phyloP scores from a whole-genome alignment of 2,888 invertebrate genomes.

The Protodeltote pygarga region DNA sequence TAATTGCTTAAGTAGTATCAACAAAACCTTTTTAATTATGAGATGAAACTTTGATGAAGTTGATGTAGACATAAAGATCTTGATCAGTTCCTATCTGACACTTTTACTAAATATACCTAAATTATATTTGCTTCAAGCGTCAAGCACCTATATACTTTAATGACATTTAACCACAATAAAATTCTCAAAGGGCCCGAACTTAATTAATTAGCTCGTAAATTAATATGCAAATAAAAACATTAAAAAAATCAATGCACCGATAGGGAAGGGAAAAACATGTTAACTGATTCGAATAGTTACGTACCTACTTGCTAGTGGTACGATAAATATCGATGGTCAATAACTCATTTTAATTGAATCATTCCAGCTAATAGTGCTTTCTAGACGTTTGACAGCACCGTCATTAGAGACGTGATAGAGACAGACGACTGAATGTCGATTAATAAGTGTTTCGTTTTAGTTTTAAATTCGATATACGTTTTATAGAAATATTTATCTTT shows the following conservation, averaged over 20 bases:
- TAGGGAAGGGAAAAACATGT: slow-evolving; percentile 43
- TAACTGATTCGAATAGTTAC: slow-evolving; percentile 44
- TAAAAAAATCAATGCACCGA: slow-evolving; percentile 32
- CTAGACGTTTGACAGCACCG: slow-evolving; percentile 76
- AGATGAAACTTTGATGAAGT: slow-evolving; percentile 29
- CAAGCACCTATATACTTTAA: slow-evolving; percentile 34
- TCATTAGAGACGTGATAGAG: slow-evolving; percentile 74
- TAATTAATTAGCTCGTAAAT: slow-evolving; percentile 48
- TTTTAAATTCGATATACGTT: slow-evolving; percentile 36
- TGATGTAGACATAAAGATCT: slow-evolving; percentile 45
- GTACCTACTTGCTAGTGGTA: slow-evolving; percentile 48
- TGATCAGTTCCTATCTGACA: slow-evolving; percentile 35
- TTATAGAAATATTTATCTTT: slow-evolving; percentile 43
- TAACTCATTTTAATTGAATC: slow-evolving; percentile 83
- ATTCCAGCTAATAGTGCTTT: slow-evolving; percentile 77
- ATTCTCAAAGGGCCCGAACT: slow-evolving; percentile 38
- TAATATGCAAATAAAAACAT: slow-evolving; percentile 49
- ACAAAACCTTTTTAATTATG: slow-evolving; percentile 18
- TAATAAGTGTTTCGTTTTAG: slow-evolving; percentile 57
- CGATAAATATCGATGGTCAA: slow-evolving; percentile 67
- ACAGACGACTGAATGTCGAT: slow-evolving; percentile 65
- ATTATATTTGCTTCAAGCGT: slow-evolving; percentile 17
- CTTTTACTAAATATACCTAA: slow-evolving; percentile 25
- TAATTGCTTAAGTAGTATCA: slow-evolving; percentile 28
- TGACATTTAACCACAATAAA: slow-evolving; percentile 31